Evolutionary conservation across 2,888 invertebrate genomes (phyloP).

Genomic region (Clunio marinus): DNA sequence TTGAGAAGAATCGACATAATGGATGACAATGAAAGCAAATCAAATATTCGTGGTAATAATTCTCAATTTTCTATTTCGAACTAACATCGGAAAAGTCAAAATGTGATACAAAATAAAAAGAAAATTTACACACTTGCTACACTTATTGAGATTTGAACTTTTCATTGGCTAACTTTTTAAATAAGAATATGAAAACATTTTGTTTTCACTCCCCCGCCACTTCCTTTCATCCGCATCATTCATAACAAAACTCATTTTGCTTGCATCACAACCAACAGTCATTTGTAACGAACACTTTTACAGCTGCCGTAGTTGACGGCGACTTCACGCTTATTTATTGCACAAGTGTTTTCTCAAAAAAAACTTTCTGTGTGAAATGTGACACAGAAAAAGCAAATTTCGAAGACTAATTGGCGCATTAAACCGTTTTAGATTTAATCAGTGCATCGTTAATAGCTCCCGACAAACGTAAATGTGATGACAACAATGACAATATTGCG

Average conservation of each 20-base stretch:
- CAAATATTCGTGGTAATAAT: constrained; percentile 1
- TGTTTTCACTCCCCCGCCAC: not conserved
- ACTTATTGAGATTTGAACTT: too few relatives aligned
- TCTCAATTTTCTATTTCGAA: too few relatives aligned
- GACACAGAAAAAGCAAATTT: not conserved
- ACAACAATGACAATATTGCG: constrained; percentile 18
- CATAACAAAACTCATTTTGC: not conserved
- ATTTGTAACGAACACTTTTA: too few relatives aligned
- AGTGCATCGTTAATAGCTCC: constrained; percentile 16
- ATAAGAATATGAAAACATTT: not conserved
- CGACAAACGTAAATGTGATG: constrained; percentile 24
- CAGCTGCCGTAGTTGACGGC: too few relatives aligned
- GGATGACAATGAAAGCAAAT: not conserved
- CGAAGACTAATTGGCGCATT: not conserved
- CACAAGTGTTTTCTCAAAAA: not conserved
- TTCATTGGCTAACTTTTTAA: not conserved
- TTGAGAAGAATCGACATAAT: not conserved
- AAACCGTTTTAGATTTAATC: constrained; percentile 29
- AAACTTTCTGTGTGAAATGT: not conserved
- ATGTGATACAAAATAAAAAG: too few relatives aligned
- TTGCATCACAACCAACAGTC: too few relatives aligned
- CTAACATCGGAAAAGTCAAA: too few relatives aligned
- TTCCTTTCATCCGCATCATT: not conserved
- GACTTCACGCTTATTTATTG: not conserved
- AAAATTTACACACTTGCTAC: too few relatives aligned